A percentile compares a stretch with the other conserved stretches of the same genome.
Conservation (phyloP, 2,888 invertebrate genomes). For the Caenorhabditis becei region DNA sequence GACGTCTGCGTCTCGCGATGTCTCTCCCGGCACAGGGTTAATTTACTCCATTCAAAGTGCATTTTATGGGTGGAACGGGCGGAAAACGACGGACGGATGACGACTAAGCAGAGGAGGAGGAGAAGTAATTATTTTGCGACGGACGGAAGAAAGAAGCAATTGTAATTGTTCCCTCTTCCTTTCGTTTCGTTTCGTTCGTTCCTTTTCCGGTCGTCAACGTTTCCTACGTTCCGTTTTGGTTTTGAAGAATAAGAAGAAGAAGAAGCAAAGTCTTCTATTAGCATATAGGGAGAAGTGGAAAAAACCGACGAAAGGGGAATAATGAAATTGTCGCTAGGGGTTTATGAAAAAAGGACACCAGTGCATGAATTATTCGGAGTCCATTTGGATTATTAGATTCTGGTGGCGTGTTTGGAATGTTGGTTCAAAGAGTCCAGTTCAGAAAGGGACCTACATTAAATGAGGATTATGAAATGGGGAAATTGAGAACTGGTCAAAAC, state of each 20-base stretch:
- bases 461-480: no score
- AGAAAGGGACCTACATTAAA: no score
- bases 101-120: neutral
- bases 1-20: slow-evolving; percentile 12
- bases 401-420: no score
- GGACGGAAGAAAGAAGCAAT: slow-evolving; percentile 18
- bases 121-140: slow-evolving; percentile 58
- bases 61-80: slow-evolving; percentile 52
- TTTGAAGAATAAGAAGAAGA: no score
- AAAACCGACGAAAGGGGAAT: neutral
- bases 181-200: neutral
- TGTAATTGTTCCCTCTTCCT: slow-evolving; percentile 32
- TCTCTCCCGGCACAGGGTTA: slow-evolving; percentile 29
- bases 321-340: slow-evolving; percentile 2
- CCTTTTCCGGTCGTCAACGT: slow-evolving; percentile 42
- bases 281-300: slow-evolving; percentile 9
- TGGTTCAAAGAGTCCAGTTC: no score
- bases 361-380: slow-evolving; percentile 30
- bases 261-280: slow-evolving; percentile 19
- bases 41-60: slow-evolving; percentile 60
- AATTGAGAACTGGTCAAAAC: no score
- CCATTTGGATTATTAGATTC: slow-evolving; percentile 47
- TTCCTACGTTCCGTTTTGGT: neutral
- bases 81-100: neutral
- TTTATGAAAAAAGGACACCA: slow-evolving; percentile 8